Evolutionary conservation across 2,113 vertebrate species (phyloP), one percentile per base, ranked within the genome.

Genomic region (Donacobius atricapilla): DNA sequence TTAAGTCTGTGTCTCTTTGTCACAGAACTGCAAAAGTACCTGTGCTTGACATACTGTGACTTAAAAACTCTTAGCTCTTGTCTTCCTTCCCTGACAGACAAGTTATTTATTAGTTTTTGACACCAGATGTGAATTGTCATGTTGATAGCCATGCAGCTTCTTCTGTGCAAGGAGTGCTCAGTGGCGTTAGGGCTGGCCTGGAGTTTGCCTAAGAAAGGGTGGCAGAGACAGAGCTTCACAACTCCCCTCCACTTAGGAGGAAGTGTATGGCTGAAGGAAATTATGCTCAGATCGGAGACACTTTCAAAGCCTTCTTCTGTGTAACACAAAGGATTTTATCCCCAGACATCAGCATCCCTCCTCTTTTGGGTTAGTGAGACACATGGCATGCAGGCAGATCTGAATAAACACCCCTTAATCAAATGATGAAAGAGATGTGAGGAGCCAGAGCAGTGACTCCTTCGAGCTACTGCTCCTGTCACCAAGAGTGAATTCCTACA

Each of bases 131-230:
- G 51, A 84, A 53, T 75, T 83, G 3, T 31, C 27, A 42, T 18
- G 22, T 17, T 51, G 64, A 56, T 6, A 44, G 13, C 13, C 15
- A 51, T 0, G 0, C 25, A 60, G 47, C 6, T 51, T 64, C 40
- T 56, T 35, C 40, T 23, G 19, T 16, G 24, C 28, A 81, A 58
- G 40, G 25, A 77, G 15, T 30, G 28, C 9, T 78, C 35, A 75
- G 37, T 15, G 47, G 20, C 25, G 4, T 30, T 68, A 37, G 17
- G 65, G 15, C 30, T 64, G 72, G 30, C 6, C 60, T 82, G 21
- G 54, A 24, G 24, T 10, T 76, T 31, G 13, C 16, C 39, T 72
- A 27, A 45, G 22, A 56, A 76, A 61, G 1, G 2, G 7, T 5
- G 30, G 57, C 50, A 82, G 21, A 53, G 48, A 19, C 5, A 15